These are phyloP conservation scores for Hyposoter dolosus DNA, from an alignment of 2,888 invertebrate species.

Conservation along the genomic window DNA sequence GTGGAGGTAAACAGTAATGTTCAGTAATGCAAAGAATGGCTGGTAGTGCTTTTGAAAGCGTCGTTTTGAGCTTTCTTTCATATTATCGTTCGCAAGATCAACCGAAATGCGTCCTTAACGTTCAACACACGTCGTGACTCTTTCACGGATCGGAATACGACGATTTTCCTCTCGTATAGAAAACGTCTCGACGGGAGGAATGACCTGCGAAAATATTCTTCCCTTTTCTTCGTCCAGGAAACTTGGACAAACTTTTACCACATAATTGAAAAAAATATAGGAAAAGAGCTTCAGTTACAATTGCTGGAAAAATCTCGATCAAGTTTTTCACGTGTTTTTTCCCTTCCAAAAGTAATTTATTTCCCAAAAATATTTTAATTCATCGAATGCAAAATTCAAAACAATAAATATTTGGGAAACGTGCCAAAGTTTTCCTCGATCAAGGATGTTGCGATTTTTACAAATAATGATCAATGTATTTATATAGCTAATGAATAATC, in stretches of 20 bases:
- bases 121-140: constrained; percentile 46
- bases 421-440: neutral
- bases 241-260: neutral
- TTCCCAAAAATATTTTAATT: neutral
- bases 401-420: neutral
- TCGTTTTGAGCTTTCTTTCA: constrained; percentile 47
- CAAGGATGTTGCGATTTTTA: too few relatives aligned
- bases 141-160: constrained; percentile 47
- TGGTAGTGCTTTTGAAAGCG: constrained; percentile 41
- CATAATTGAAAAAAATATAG: neutral
- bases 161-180: constrained; percentile 15
- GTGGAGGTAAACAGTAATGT: neutral
- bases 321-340: neutral
- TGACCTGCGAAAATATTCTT: constrained; percentile 13
- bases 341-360: neutral
- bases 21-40: constrained; percentile 28
- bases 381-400: neutral
- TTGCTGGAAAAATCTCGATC: neutral
- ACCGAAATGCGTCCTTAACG: constrained; percentile 26
- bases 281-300: neutral
- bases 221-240: neutral
- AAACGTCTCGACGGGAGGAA: constrained; percentile 32
- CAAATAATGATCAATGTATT: too few relatives aligned
- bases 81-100: constrained; percentile 49
- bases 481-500: too few relatives aligned